Evolutionary conservation across 2,888 invertebrate species (phyloP), one percentile per base, ranked within the genome.

Genomic region (Hypercompe scribonia): DNA sequence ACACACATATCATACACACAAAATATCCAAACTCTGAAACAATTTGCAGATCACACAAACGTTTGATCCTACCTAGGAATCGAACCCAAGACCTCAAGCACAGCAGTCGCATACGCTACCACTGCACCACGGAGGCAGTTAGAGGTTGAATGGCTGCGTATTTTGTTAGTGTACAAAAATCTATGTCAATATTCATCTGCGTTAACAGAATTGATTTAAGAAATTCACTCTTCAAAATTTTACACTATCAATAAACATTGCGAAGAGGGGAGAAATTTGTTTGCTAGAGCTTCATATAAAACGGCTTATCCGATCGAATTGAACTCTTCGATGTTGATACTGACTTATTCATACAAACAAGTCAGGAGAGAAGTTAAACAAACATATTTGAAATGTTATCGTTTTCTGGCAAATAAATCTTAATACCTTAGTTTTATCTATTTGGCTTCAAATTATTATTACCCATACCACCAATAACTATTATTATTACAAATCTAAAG

Each of bases 241-340:
- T 46, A 24, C 54, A 50, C 54, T 65, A 65, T 70, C 21, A 24
- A 70, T 63, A 70, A 72, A 75, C 69, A 75, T 63, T 46, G 65
- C 69, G 1, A 39, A 65, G 66, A 69, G 66, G 63, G 72, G 50
- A 69, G 66, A 70, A 63, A 18, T 72, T 69, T 69, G 71, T 72
- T 75, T 69, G 68, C 63, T 65, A 42, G 13, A 69, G 54, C 69
- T 72, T 72, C 68, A 75, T 75, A 72, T 72, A 75, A 69, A 75
- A 75, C 72, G 71, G 61, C 75, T 75, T 75, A 75, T 75, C 75
- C 71, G 69, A 72, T 69, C 68, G 72, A 75, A 75, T 75, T 72
- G 75, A 69, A 75, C 65, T 74, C 72, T 28, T 39, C 68, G 69
- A 68, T 75, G 64, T 75, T 69, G 50, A 69, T 72, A 75, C 69